Percentiles rank a stretch among this genome's conserved stretches.
Conservation (phyloP, 2,888 invertebrate genomes). For the Cremastinae sp. region DNA sequence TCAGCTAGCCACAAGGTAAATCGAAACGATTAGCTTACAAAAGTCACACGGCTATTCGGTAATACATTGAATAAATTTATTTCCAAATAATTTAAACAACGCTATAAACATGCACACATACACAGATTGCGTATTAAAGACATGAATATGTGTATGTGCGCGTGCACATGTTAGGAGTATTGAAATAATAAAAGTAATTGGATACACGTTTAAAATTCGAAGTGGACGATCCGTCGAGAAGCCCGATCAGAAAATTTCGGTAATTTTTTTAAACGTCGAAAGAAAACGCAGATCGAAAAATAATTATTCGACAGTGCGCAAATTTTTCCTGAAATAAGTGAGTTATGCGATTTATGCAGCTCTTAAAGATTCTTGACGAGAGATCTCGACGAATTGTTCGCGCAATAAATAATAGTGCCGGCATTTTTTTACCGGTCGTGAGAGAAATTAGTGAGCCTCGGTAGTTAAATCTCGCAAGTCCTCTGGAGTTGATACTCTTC, state of each 20-base stretch:
- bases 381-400: constrained; percentile 9
- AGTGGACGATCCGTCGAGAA: constrained; percentile 25
- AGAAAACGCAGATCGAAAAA: no score
- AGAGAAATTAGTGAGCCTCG: constrained; percentile 48
- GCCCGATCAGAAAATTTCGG: no score
- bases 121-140: constrained; percentile 42
- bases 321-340: no score
- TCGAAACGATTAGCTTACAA: constrained; percentile 75
- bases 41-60: constrained; percentile 76
- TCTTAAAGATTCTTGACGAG: background rate
- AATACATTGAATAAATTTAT: constrained; percentile 70
- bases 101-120: constrained; percentile 36
- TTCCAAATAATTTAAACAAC: constrained; percentile 55
- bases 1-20: constrained; percentile 80
- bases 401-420: background rate
- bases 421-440: constrained; percentile 40
- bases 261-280: no score
- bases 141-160: constrained; percentile 7
- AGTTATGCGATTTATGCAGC: no score
- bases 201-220: constrained; percentile 25
- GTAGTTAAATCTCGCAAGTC: constrained; percentile 21
- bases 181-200: constrained; percentile 29
- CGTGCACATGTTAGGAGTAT: constrained; percentile 39
- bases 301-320: no score
- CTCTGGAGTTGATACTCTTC: constrained; percentile 7